These are phyloP conservation scores for Cnemophilus loriae DNA, from an alignment of 2,113 vertebrate species.

Conservation along the genomic window DNA sequence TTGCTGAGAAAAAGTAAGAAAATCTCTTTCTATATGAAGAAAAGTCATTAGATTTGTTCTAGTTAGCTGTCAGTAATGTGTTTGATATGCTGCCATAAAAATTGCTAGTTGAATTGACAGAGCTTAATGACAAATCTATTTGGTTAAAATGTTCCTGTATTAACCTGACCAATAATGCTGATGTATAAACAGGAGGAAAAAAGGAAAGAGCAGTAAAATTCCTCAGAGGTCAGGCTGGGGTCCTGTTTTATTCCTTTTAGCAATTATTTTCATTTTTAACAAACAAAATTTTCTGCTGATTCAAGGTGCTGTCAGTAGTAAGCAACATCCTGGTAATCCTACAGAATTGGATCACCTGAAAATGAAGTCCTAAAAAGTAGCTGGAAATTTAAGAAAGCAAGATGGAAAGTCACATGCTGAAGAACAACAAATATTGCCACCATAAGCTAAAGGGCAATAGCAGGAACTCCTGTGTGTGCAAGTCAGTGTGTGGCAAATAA, in stretches of 20 bases:
- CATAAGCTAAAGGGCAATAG: neutral
- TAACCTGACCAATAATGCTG: neutral
- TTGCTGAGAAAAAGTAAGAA: neutral
- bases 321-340: neutral
- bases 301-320: neutral
- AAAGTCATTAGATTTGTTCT: neutral
- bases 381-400: neutral
- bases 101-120: neutral
- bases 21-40: neutral
- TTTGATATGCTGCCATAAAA: neutral
- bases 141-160: neutral
- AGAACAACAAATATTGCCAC: neutral
- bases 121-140: neutral
- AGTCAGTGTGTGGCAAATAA: neutral
- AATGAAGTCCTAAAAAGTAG: neutral
- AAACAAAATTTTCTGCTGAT: neutral
- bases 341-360: neutral
- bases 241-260: neutral
- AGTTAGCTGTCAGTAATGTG: neutral
- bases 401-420: neutral
- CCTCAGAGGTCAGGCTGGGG: neutral
- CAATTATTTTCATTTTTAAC: neutral
- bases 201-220: neutral
- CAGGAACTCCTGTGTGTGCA: neutral
- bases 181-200: neutral